phyloP scores from a whole-genome alignment of 2,888 invertebrate genomes.

The Brachypterus glaber region DNA sequence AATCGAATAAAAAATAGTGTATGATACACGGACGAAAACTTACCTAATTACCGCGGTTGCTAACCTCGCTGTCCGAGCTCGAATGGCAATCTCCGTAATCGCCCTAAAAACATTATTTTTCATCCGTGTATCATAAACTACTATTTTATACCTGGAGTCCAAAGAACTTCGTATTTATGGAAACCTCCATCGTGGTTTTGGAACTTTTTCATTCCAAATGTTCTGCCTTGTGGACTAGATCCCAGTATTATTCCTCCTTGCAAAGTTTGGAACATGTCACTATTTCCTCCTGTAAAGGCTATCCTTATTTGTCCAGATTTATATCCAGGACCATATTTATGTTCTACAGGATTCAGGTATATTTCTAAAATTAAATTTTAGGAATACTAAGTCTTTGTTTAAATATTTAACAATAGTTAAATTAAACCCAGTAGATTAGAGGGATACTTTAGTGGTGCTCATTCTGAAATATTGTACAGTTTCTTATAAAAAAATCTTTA shows the following conservation, averaged over 20 bases:
- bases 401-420: too few relatives aligned
- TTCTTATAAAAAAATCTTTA: too few relatives aligned
- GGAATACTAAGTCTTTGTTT: background rate
- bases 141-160: slow-evolving; percentile 43
- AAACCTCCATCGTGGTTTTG: slow-evolving; percentile 32
- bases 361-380: slow-evolving; percentile 44
- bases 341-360: slow-evolving; percentile 53
- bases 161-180: slow-evolving; percentile 48
- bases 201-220: slow-evolving; percentile 27
- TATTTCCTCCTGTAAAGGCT: slow-evolving; percentile 60
- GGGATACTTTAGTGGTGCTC: too few relatives aligned
- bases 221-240: slow-evolving; percentile 25
- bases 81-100: too few relatives aligned
- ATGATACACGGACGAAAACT: too few relatives aligned
- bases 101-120: too few relatives aligned
- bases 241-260: slow-evolving; percentile 35
- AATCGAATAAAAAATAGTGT: too few relatives aligned
- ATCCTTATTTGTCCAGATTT: slow-evolving; percentile 64
- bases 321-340: slow-evolving; percentile 51
- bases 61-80: too few relatives aligned
- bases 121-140: background rate
- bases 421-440: too few relatives aligned
- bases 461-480: too few relatives aligned
- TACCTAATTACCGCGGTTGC: too few relatives aligned
- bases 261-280: slow-evolving; percentile 27